These are phyloP conservation scores for Buphagus erythrorhynchus DNA, from an alignment of 2,797 vertebrate genomes.

Conservation along the genomic window DNA sequence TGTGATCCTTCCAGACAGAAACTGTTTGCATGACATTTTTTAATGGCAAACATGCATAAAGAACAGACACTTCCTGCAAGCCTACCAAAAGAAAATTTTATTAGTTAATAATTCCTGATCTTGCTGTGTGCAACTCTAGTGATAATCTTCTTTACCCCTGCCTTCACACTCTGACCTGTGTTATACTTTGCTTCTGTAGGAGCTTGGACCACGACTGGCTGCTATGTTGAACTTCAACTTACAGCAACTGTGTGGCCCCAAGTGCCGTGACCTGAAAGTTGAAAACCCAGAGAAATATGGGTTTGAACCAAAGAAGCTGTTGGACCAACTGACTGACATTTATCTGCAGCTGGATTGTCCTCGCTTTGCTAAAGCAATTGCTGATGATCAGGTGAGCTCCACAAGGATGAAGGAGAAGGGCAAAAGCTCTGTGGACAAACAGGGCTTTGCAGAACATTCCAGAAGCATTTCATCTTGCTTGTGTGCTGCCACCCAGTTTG, in stretches of 20 bases:
- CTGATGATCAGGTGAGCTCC: slow-evolving; percentile 92
- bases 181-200: slow-evolving; percentile 74
- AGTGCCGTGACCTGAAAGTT: slow-evolving; percentile 98
- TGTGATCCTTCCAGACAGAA: background rate
- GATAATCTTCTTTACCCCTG: background rate
- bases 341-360: slow-evolving; percentile 97
- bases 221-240: slow-evolving; percentile 99
- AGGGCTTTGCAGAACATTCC: background rate
- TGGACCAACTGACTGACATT: slow-evolving; percentile 98
- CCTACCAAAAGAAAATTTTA: background rate
- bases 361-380: slow-evolving; percentile 97
- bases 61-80: background rate
- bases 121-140: background rate
- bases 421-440: background rate
- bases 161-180: background rate
- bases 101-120: background rate
- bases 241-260: slow-evolving; percentile 96
- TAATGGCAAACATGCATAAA: background rate
- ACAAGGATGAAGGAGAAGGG: background rate
- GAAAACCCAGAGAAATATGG: slow-evolving; percentile 99
- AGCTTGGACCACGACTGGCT: slow-evolving; percentile 94
- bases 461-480: background rate
- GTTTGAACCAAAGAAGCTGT: slow-evolving; percentile 98
- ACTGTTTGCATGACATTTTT: background rate
- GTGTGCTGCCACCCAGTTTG: background rate